Conservation (phyloP, 2,888 invertebrate genomes). For the Prosapia bicincta region DNA sequence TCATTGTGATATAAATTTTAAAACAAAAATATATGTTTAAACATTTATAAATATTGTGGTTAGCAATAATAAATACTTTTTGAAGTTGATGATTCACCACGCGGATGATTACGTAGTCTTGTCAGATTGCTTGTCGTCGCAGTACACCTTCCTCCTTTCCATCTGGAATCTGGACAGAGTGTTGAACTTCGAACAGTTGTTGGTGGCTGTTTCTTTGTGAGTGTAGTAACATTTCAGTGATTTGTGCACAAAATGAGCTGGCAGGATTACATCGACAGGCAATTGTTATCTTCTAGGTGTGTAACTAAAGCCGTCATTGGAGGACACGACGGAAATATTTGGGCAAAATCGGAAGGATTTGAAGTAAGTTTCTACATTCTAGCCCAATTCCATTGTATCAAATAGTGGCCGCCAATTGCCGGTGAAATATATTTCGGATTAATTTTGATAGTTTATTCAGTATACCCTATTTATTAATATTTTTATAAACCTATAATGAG, state of each 20-base stretch:
- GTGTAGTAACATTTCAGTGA: conserved; percentile 30
- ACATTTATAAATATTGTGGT: background rate
- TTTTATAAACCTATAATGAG: no score
- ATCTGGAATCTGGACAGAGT: conserved; percentile 14
- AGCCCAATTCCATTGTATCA: background rate
- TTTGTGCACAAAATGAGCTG: conserved; percentile 73
- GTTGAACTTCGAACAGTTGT: conserved; percentile 17
- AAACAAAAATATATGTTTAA: background rate
- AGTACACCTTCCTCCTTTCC: conserved; percentile 24
- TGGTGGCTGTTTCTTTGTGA: conserved; percentile 22
- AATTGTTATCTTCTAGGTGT: conserved; percentile 92
- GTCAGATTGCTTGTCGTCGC: conserved; percentile 15
- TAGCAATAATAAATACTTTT: background rate
- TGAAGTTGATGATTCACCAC: conserved; percentile 9
- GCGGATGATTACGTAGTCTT: conserved; percentile 10
- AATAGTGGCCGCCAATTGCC: background rate
- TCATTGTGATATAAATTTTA: background rate
- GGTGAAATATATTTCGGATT: background rate
- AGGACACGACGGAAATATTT: conserved; percentile 92
- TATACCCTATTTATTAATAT: no score
- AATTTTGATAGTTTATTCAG: background rate
- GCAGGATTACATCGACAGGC: conserved; percentile 98
- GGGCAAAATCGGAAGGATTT: conserved; percentile 92
- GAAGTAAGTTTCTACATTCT: conserved; percentile 67
- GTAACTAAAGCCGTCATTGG: conserved; percentile 93